Base-by-base conservation (phyloP, 2,797 vertebrate genomes). In the Phylloscopus collybita region DNA sequence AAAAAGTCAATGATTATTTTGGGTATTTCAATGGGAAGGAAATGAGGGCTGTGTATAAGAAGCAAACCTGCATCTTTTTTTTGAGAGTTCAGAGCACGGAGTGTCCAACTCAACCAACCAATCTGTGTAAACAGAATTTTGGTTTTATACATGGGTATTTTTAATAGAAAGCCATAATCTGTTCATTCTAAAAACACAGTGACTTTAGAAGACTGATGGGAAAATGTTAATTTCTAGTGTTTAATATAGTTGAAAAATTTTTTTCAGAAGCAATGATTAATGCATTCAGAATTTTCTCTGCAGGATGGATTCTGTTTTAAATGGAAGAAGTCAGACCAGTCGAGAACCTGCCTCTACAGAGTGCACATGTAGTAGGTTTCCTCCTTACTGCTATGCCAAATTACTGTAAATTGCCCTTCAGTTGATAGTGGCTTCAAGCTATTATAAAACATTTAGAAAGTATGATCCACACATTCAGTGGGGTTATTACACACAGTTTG, bases 331-430 rank as follows among this genome's bases (percentile, higher is more conserved):
- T 66, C n/a, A 86, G 53, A 62, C 14, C 12, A 59, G 5, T 54
- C 0, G 0, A 30, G 62, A 70, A 11, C 16, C 9, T 50, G 11
- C 47, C 47, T 66, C 30, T 67, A 14, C 27, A 4, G 1, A 13
- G 3, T 64, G 27, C n/a, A 56, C 14, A 64, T 16, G 60, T 66
- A 62, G 44, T 42, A 45, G 5, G 0, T 80, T 74, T 80, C 9
- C 30, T 84, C 11, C 27, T 16, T 64, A 49, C 30, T 42, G 32
- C 16, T 73, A 76, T 26, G 17, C 2, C 9, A 65, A 60, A 73
- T 73, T 82, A 29, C 23, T 76, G 18, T 53, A 54, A 60, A 51
- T 86, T 76, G 34, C 30, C 21, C 56, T 75, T 72, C 56, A 51
- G 42, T n/a, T 82, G 47, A 53, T 57, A 70, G 34, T 73, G 20